phyloP scores from a whole-genome alignment of 2,113 vertebrate species.

The Myotis lucifugus region DNA sequence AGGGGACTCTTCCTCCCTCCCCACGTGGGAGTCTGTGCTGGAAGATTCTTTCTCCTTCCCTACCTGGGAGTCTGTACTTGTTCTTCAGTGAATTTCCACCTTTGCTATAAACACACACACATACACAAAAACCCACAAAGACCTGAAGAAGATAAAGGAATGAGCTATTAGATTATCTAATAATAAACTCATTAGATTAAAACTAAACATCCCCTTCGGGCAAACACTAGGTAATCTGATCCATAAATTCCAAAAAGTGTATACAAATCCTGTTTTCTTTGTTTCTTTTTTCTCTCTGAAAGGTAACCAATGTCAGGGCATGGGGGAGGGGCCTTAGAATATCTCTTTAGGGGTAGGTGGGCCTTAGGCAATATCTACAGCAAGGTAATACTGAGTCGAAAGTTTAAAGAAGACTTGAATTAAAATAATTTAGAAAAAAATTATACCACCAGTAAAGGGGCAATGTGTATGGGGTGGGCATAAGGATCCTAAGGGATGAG shows the following conservation, averaged over 20 bases:
- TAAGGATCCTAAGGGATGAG: not conserved
- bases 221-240: conserved; percentile 14
- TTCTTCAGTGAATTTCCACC: too few species aligned
- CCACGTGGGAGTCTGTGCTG: too few species aligned
- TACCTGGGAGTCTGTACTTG: too few species aligned
- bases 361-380: not conserved
- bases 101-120: not conserved
- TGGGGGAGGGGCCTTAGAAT: not conserved
- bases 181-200: not conserved
- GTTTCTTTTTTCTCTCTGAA: not conserved
- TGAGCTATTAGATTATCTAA: not conserved
- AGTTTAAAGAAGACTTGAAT: conserved; percentile 11
- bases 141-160: not conserved
- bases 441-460: not conserved
- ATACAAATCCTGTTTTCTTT: not conserved
- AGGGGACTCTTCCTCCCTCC: too few species aligned
- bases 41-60: too few species aligned
- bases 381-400: not conserved
- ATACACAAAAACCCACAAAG: not conserved
- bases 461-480: not conserved
- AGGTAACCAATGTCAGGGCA: not conserved
- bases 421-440: conserved; percentile 30
- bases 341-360: not conserved
- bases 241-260: not conserved
- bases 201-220: not conserved